phyloP scores from a whole-genome alignment of 1,140 invertebrate genomes.

The Phymastichus coffea region DNA sequence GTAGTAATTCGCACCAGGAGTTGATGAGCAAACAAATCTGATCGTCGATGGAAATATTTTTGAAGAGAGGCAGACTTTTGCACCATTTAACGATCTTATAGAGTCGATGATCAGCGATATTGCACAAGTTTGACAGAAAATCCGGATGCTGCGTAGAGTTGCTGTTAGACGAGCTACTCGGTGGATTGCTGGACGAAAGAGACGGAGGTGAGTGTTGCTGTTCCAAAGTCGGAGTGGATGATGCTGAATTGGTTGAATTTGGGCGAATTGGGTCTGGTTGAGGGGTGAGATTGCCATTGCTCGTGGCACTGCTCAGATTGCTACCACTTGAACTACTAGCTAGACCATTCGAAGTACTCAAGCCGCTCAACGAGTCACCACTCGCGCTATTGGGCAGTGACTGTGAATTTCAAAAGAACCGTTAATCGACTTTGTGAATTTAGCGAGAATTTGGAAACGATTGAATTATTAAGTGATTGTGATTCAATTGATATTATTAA shows the following conservation, averaged over 20 bases:
- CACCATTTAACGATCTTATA: conserved; percentile 99
- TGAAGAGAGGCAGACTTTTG: conserved; percentile 93
- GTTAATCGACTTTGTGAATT: too few relatives aligned
- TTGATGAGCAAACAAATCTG: conserved; percentile 95
- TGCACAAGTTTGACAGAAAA: conserved; percentile 84
- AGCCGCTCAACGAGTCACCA: conserved; percentile 1
- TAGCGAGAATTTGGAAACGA: too few relatives aligned
- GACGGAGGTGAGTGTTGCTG: conserved; percentile 30
- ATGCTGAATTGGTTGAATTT: neutral
- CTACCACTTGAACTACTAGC: conserved; percentile 7
- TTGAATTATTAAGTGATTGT: too few relatives aligned
- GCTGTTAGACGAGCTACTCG: conserved; percentile 21
- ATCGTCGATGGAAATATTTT: conserved; percentile 95
- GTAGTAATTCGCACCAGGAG: conserved; percentile 93
- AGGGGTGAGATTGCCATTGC: conserved; percentile 6
- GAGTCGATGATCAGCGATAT: conserved; percentile 91
- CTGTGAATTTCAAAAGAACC: too few relatives aligned
- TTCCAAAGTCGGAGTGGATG: neutral
- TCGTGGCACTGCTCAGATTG: conserved; percentile 11
- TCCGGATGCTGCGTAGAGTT: conserved; percentile 72
- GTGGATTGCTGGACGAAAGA: neutral
- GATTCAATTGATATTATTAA: too few relatives aligned
- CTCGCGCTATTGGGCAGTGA: neutral
- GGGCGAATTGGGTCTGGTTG: neutral
- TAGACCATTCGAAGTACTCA: conserved; percentile 7